Base-by-base conservation (phyloP, 2,888 invertebrate genomes). In the Synanthedon myopaeformis region DNA sequence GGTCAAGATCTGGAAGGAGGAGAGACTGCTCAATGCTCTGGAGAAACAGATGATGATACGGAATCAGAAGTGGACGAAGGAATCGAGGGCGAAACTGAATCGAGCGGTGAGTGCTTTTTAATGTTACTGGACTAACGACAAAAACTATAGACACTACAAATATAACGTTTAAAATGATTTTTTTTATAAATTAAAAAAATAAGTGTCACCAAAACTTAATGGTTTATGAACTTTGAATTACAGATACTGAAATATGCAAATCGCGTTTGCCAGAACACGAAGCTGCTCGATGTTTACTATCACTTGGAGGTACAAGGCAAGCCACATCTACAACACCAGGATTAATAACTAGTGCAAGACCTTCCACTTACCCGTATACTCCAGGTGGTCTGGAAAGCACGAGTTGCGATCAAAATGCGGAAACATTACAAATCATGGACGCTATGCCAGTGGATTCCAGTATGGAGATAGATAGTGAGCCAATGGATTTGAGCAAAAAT, bases 251-350 rank as follows among this genome's bases (percentile, higher is more conserved):
- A 74, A 91, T 91, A 61, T 91, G 90, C 57, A 92, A 91, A 67
- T 90, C 92, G 8, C 85, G 92, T n/a, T 79, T 92, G 59, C 92
- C 92, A 64, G 96, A 96, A 74, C 94, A 95, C 64, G 96, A 96
- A 82, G 95, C 95, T 6, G 96, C 95, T 0, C 92, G 93, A 63
- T 93, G 95, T 69, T 81, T 96, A 55, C 77, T 96, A 48, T 94
- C 94, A 42, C 81, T 96, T 50, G 92, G 93, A 4, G 92, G 89
- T 19, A 82, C 87, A 64, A 85, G 90, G 49, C 89, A 90, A 6
- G 83, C 89, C 1, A 76, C 82, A 4, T 76, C 82, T 10, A 75
- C 82, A 53, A 80, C 89, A 2, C 89, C 91, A 0, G 89, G 90
- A 4, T 74, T 90, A 3, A 76, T 90, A 49, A 90, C 90, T n/a